Conservation (phyloP, 2,888 invertebrate species). For the Dasypogon diadema region DNA sequence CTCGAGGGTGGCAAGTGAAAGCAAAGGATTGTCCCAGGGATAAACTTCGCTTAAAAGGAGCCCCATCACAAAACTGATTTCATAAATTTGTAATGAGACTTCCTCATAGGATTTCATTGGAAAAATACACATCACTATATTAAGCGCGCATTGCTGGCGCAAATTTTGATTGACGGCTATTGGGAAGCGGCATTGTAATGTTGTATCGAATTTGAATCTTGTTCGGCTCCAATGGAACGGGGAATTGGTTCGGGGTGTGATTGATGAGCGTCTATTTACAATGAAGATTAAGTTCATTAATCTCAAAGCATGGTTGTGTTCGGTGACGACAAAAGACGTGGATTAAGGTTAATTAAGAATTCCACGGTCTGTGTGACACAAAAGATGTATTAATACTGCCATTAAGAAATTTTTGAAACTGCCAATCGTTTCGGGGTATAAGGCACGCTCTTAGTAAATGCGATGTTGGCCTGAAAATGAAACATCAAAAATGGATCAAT, state of each 20-base stretch:
- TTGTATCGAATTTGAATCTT: slow-evolving; percentile 19
- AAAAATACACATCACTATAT: slow-evolving; percentile 13
- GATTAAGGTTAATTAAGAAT: slow-evolving; percentile 49
- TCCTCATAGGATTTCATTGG: slow-evolving; percentile 50
- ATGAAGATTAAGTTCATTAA: slow-evolving; percentile 46
- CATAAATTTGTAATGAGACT: slow-evolving; percentile 55
- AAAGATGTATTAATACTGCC: slow-evolving; percentile 44
- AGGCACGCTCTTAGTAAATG: neutral
- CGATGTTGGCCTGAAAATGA: slow-evolving; percentile 6
- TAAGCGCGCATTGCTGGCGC: slow-evolving; percentile 11
- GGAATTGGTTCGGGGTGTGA: slow-evolving; percentile 21
- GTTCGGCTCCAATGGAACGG: neutral
- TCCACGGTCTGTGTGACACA: slow-evolving; percentile 42
- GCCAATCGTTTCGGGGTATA: neutral
- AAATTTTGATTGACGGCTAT: slow-evolving; percentile 55
- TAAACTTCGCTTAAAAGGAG: slow-evolving; percentile 3
- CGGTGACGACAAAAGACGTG: slow-evolving; percentile 36
- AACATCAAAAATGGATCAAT: slow-evolving; percentile 32
- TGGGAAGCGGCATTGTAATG: slow-evolving; percentile 39
- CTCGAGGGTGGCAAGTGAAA: neutral
- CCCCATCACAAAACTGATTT: slow-evolving; percentile 52
- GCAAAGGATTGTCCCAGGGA: slow-evolving; percentile 18
- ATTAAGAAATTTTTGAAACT: slow-evolving; percentile 40
- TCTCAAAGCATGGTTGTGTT: slow-evolving; percentile 16
- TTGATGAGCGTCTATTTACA: slow-evolving; percentile 45